Evolutionary conservation across 2,113 vertebrate species (phyloP), one percentile per base, ranked within the genome.

Genomic region (Hiodon tergisus): DNA sequence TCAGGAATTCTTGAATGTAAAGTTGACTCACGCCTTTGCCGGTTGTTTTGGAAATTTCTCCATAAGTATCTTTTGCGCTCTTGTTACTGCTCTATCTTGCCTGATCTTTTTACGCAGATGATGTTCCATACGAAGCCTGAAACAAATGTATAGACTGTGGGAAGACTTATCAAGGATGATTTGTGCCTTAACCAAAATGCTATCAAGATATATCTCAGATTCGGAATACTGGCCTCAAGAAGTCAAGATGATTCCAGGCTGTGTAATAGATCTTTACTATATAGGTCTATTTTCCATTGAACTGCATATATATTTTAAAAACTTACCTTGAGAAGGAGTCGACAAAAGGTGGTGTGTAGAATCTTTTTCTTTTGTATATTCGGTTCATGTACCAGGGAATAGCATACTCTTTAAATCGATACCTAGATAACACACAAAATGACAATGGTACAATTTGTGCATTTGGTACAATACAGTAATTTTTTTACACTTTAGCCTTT

Each of bases 351-450:
- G 93, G 91, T 1, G 93, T 93, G 82, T 83, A 97, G 85, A 96
- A 99, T 78, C 57, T 90, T 78, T 87, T 95, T 76, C 81, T 91
- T 6, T 89, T 94, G 86, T 98, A 90, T 72, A 79, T 88, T 74
- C n/a, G 89, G 74, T 98, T 98, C 85, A 98, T 85, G 85, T 95
- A 81, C 97, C 97, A 99, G 0, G 97, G 97, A 83, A 98, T 91
- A 4, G 94, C 89, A 85, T 95, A 94, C 80, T 97, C 96, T 83
- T 89, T 95, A 79, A 91, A 98, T 48, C 84, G 90, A 81, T 98
- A 93, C 97, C 97, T 98, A 78, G 75, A 73, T 63, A 73, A 67
- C 0, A 60, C 31, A 72, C 51, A 69, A 16, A 76, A 72, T 60
- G 14, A 63, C 55, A 47, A 5, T 2, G 60, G 3, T 54, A 50